Conservation (phyloP, 2,797 vertebrate species). For the Emydoidea blandingii region DNA sequence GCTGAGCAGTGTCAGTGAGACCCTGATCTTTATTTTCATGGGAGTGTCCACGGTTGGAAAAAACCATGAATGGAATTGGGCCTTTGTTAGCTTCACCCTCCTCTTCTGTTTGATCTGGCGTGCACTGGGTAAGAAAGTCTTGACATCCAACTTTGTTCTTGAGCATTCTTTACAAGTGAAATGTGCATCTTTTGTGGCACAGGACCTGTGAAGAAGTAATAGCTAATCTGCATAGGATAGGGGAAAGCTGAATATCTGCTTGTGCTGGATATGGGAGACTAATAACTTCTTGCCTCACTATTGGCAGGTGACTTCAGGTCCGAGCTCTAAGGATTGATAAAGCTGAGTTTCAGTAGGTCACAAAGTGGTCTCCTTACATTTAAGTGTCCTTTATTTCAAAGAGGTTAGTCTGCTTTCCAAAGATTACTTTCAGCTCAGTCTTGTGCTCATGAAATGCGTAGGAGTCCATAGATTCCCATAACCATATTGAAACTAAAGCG, state of each 20-base stretch:
- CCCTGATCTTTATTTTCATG: constrained; percentile 98
- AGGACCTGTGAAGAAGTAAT: neutral
- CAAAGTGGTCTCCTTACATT: neutral
- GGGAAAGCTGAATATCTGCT: neutral
- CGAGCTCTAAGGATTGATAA: neutral
- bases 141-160: neutral
- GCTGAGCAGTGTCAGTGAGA: constrained; percentile 95
- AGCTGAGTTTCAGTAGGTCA: neutral
- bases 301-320: neutral
- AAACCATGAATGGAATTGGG: constrained; percentile 98
- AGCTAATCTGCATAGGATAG: neutral
- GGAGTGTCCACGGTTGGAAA: constrained; percentile 95
- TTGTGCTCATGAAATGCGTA: neutral
- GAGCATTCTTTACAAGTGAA: neutral
- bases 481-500: neutral
- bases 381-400: rapidly evolving
- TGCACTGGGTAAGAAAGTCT: constrained; percentile 86
- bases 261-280: neutral
- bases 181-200: neutral
- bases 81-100: constrained; percentile 94
- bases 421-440: neutral
- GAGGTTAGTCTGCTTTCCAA: neutral
- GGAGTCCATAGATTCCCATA: neutral
- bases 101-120: constrained; percentile 96
- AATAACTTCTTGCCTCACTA: neutral